Percentiles rank a stretch among this genome's conserved stretches.
These are phyloP conservation scores for Agrotis exclamationis DNA, from an alignment of 2,888 invertebrate genomes.

Conservation along the genomic window DNA sequence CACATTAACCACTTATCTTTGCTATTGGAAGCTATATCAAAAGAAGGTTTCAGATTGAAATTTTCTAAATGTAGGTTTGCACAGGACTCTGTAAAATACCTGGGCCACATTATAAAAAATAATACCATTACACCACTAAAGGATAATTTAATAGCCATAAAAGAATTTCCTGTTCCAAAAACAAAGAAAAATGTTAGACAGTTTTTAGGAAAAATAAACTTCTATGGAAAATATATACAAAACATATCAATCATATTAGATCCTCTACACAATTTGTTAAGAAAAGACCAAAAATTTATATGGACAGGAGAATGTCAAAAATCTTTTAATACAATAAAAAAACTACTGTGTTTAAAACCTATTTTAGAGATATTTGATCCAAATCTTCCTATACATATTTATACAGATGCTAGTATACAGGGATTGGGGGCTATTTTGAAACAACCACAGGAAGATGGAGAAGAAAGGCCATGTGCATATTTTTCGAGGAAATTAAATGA, in stretches of 20 bases:
- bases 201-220: slow-evolving; percentile 4
- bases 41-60: slow-evolving; percentile 12
- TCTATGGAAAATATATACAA: slow-evolving; percentile 9
- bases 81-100: slow-evolving; percentile 6
- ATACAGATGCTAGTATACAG: slow-evolving; percentile 5
- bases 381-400: neutral
- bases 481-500: neutral
- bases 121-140: slow-evolving; percentile 3
- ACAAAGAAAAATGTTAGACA: slow-evolving; percentile 2
- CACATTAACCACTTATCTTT: neutral
- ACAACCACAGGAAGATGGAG: neutral
- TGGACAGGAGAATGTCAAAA: slow-evolving; percentile 1
- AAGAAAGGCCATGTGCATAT: slow-evolving; percentile 5
- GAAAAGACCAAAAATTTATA: neutral
- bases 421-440: neutral
- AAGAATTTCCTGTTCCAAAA: slow-evolving; percentile 3
- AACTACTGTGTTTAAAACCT: neutral
- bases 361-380: neutral
- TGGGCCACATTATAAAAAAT: slow-evolving; percentile 6
- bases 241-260: slow-evolving; percentile 13
- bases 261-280: slow-evolving; percentile 5
- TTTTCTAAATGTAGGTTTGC: slow-evolving; percentile 1
- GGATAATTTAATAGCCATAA: slow-evolving; percentile 12
- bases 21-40: slow-evolving; percentile 2
- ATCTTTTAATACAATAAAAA: slow-evolving; percentile 7